phyloP scores from a whole-genome alignment of 2,797 vertebrate species.

The Craterocephalus amniculus region DNA sequence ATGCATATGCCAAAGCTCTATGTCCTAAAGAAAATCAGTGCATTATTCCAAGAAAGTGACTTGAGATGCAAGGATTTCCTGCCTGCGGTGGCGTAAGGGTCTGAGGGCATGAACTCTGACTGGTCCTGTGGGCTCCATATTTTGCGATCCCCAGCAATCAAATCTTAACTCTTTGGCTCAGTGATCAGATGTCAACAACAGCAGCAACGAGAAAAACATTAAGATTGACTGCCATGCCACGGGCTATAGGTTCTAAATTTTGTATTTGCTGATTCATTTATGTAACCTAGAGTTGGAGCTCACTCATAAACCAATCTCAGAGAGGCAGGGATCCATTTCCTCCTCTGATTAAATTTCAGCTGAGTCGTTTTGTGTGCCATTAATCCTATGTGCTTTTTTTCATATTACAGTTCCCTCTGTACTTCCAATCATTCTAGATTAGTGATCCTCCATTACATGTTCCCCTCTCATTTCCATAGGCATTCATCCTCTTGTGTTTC shows the following conservation, averaged over 20 bases:
- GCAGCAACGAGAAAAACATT: conserved; percentile 13
- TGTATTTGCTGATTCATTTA: conserved; percentile 41
- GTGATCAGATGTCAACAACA: conserved; percentile 7
- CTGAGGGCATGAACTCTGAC: conserved; percentile 3
- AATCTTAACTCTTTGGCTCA: conserved; percentile 22
- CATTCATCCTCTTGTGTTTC: conserved; percentile 57
- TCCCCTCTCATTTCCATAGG: conserved; percentile 61
- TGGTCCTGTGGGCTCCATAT: neutral
- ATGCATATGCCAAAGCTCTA: conserved; percentile 21
- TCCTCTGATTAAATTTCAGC: conserved; percentile 62
- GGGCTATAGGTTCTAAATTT: neutral
- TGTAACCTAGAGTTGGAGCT: conserved; percentile 35
- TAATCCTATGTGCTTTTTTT: conserved; percentile 61
- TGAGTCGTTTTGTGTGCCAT: conserved; percentile 53
- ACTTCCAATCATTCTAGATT: conserved; percentile 66
- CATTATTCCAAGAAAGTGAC: conserved; percentile 13
- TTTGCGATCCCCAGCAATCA: conserved; percentile 13
- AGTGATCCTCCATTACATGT: conserved; percentile 56
- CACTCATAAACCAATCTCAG: conserved; percentile 36
- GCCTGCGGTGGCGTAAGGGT: conserved; percentile 9
- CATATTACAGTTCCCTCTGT: conserved; percentile 37
- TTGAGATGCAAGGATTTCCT: conserved; percentile 27
- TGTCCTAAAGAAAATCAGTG: neutral
- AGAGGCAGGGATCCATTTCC: conserved; percentile 50
- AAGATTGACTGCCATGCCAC: conserved; percentile 12